These are phyloP conservation scores for Cataglyphis hispanica DNA, from an alignment of 1,140 invertebrate genomes.

Conservation along the genomic window DNA sequence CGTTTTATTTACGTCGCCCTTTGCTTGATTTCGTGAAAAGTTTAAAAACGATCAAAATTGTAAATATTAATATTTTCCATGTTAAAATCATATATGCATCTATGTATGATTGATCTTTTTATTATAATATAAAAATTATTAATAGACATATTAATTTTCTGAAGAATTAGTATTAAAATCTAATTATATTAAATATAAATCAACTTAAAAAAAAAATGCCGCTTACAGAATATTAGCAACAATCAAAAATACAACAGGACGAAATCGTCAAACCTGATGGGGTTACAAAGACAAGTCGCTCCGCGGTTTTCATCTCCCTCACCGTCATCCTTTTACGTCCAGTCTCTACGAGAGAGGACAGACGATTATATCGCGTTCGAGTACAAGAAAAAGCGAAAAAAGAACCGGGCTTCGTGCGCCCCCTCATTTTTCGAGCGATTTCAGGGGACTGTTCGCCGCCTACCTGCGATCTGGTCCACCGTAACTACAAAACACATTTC, in stretches of 20 bases:
- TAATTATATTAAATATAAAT: background rate
- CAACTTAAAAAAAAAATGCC: background rate
- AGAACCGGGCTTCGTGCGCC: slow-evolving; percentile 51
- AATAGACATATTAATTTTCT: background rate
- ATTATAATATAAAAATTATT: slow-evolving; percentile 10
- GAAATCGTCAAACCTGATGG: slow-evolving; percentile 4
- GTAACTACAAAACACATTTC: slow-evolving; percentile 64
- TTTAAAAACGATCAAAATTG: background rate
- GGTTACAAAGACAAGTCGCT: slow-evolving; percentile 2
- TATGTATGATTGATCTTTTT: background rate
- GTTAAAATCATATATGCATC: too few species aligned
- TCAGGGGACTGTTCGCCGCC: slow-evolving; percentile 57
- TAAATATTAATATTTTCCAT: background rate
- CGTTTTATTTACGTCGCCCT: slow-evolving; percentile 2
- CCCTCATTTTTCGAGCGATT: slow-evolving; percentile 76
- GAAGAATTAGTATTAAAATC: background rate
- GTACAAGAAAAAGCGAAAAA: slow-evolving; percentile 23
- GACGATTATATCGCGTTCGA: slow-evolving; percentile 42
- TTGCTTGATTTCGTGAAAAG: background rate
- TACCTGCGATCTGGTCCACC: slow-evolving; percentile 71
- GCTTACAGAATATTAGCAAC: background rate
- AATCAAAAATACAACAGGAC: background rate
- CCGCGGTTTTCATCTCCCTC: slow-evolving; percentile 33
- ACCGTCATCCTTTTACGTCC: slow-evolving; percentile 29
- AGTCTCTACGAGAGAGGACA: slow-evolving; percentile 17